A percentile compares a stretch with the other conserved stretches of the same genome.
Conservation (phyloP, 2,113 vertebrate species). For the Rhombomys opimus region DNA sequence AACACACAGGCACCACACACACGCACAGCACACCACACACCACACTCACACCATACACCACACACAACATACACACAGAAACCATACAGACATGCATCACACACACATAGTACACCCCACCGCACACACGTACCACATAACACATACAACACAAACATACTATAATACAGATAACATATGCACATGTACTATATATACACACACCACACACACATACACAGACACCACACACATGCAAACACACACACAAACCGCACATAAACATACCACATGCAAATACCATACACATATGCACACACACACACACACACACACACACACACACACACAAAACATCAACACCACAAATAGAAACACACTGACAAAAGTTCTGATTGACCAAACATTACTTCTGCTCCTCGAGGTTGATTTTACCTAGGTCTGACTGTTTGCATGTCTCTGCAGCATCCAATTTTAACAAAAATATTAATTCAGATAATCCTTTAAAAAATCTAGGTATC, state of each 20-base stretch:
- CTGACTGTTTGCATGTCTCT: neutral
- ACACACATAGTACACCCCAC: neutral
- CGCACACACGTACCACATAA: neutral
- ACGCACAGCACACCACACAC: no score
- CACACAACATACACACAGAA: no score
- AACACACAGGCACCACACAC: no score
- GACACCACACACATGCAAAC: neutral
- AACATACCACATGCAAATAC: neutral
- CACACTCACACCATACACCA: no score
- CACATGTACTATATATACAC: neutral
- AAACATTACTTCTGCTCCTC: neutral
- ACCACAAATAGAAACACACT: neutral
- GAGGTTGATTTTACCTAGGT: neutral
- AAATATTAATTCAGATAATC: neutral
- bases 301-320: fast-evolving
- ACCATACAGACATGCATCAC: neutral
- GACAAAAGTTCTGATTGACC: neutral
- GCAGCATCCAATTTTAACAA: neutral
- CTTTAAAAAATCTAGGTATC: neutral
- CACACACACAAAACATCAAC: neutral
- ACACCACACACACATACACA: neutral
- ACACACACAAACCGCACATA: neutral
- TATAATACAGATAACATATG: no score
- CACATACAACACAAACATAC: neutral
- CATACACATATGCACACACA: neutral